These are phyloP conservation scores for Marmota flaviventris DNA, from an alignment of 2,113 vertebrate genomes.

Conservation along the genomic window DNA sequence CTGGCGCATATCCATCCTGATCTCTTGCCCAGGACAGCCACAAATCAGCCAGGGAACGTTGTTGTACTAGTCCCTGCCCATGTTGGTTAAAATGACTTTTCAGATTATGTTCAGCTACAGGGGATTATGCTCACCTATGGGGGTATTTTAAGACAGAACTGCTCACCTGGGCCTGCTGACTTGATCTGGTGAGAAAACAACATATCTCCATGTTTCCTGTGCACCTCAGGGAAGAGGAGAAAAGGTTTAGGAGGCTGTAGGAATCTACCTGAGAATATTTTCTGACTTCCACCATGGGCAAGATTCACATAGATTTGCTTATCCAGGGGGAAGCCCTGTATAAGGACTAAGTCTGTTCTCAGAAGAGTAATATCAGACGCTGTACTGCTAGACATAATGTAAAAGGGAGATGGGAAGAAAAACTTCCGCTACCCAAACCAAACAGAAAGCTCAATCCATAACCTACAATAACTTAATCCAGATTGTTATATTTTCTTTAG, in stretches of 20 bases:
- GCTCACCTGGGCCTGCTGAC: not conserved
- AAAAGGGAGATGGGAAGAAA: slow-evolving; percentile 65
- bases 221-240: not conserved
- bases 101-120: not conserved
- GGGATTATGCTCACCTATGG: not conserved
- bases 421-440: slow-evolving; percentile 70
- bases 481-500: slow-evolving; percentile 84
- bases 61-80: not conserved
- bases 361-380: slow-evolving; percentile 73
- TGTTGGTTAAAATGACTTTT: not conserved
- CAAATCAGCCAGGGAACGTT: not conserved
- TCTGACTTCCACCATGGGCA: not conserved
- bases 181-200: not conserved
- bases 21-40: not conserved
- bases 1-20: not conserved
- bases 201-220: not conserved
- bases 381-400: slow-evolving; percentile 63
- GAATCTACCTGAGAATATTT: not conserved
- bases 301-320: slow-evolving; percentile 1
- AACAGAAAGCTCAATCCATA: slow-evolving; percentile 67
- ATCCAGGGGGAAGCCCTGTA: slow-evolving; percentile 64
- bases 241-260: not conserved
- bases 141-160: not conserved
- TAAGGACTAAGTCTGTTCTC: slow-evolving; percentile 41
- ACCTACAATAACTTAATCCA: slow-evolving; percentile 82